phyloP scores from a whole-genome alignment of 2,888 invertebrate genomes.

The Agriopis marginaria region DNA sequence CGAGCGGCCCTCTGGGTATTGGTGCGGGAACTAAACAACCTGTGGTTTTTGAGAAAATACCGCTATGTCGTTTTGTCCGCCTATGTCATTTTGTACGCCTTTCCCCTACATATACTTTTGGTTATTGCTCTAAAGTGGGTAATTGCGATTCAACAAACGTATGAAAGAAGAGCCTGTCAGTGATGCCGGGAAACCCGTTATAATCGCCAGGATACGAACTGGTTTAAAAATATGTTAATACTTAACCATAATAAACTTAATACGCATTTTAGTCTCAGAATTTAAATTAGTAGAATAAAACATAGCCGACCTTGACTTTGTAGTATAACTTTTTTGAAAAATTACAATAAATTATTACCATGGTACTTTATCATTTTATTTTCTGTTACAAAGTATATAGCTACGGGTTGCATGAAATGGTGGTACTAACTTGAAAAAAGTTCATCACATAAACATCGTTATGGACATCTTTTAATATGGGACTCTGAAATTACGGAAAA shows the following conservation, averaged over 20 bases:
- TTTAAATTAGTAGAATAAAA: slow-evolving; percentile 1
- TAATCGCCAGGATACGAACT: slow-evolving; percentile 36
- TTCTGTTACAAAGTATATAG: too few species aligned
- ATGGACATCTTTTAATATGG: too few species aligned
- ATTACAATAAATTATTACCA: background rate
- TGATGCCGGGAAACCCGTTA: slow-evolving; percentile 32
- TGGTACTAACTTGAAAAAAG: too few species aligned
- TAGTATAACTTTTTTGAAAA: too few species aligned
- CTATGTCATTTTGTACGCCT: too few species aligned
- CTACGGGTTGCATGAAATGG: too few species aligned
- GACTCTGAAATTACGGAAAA: too few species aligned
- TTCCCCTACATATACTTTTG: background rate
- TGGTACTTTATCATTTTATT: background rate
- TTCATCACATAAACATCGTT: too few species aligned
- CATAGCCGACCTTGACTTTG: slow-evolving; percentile 9
- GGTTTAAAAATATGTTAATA: slow-evolving; percentile 27
- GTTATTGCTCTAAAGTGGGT: slow-evolving; percentile 22
- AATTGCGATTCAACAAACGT: slow-evolving; percentile 35
- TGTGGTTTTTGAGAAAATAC: too few species aligned
- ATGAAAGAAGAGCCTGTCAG: slow-evolving; percentile 9
- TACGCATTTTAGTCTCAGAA: slow-evolving; percentile 1
- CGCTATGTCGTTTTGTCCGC: too few species aligned
- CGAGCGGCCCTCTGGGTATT: too few species aligned
- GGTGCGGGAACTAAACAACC: too few species aligned
- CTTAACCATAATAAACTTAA: background rate